A percentile compares a stretch with the other conserved stretches of the same genome.
Evolutionary conservation across 2,113 vertebrate species (phyloP).

Genomic region (Hyaena hyaena): DNA sequence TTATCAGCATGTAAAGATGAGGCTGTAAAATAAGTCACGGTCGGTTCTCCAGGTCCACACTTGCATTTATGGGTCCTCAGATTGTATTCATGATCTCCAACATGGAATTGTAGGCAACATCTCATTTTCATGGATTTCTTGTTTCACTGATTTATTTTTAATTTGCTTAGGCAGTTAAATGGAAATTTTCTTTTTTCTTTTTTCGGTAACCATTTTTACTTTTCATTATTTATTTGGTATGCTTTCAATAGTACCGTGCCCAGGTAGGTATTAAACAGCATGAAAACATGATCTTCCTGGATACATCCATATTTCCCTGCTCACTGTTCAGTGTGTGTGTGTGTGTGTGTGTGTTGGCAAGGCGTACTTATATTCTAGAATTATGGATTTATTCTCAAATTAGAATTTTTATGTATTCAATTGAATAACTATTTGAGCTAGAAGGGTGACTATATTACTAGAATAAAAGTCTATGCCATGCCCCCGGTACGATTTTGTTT

Average conservation of each 20-base stretch:
- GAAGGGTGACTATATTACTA: not conserved
- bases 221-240: constrained; percentile 82
- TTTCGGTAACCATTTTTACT: constrained; percentile 82
- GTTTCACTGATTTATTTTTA: not conserved
- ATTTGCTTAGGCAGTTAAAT: not conserved
- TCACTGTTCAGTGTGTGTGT: constrained; percentile 69
- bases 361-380: not conserved
- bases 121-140: constrained; percentile 24
- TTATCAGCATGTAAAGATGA: not conserved
- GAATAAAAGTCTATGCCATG: too few species aligned
- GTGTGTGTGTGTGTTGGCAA: not conserved
- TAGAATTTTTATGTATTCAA: accelerated
- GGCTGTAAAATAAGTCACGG: accelerated
- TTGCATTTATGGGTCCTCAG: not conserved
- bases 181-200: constrained; percentile 39
- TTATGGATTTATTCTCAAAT: constrained; percentile 40
- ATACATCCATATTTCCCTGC: constrained; percentile 60
- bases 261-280: constrained; percentile 89
- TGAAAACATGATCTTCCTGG: constrained; percentile 63
- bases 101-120: not conserved
- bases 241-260: constrained; percentile 89
- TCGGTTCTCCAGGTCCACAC: not conserved
- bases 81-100: not conserved
- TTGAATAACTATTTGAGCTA: not conserved
- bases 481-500: not conserved